phyloP scores from a whole-genome alignment of 2,797 vertebrate genomes.

The Cossypha polioptera region DNA sequence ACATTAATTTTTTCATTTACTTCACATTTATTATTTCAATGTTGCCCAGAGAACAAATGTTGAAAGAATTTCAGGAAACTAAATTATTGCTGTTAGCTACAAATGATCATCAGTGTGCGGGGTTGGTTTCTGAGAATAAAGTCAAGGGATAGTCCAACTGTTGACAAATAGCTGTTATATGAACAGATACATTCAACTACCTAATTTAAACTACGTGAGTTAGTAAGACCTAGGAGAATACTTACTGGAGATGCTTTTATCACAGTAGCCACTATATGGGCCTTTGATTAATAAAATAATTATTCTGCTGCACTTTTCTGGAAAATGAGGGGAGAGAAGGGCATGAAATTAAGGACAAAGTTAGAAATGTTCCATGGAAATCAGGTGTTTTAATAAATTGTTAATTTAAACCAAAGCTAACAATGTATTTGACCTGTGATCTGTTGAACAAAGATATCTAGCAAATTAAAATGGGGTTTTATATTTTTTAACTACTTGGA shows the following conservation, averaged over 20 bases:
- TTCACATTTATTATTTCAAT: background rate
- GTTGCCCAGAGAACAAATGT: background rate
- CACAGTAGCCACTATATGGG: background rate
- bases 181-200: background rate
- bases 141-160: background rate
- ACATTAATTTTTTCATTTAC: background rate
- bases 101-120: background rate
- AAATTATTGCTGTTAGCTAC: background rate
- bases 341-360: background rate
- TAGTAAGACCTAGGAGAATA: background rate
- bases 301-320: background rate
- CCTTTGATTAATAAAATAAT: background rate
- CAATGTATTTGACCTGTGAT: background rate
- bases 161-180: background rate
- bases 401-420: background rate
- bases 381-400: background rate
- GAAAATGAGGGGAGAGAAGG: background rate
- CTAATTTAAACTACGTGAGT: background rate
- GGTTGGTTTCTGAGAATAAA: background rate
- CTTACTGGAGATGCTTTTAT: background rate
- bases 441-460: background rate
- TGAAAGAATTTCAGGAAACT: background rate
- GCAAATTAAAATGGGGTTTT: background rate
- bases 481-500: background rate
- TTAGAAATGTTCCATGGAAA: background rate